Evolutionary conservation across 2,888 invertebrate genomes (phyloP).

Genomic region (Apamea anceps): DNA sequence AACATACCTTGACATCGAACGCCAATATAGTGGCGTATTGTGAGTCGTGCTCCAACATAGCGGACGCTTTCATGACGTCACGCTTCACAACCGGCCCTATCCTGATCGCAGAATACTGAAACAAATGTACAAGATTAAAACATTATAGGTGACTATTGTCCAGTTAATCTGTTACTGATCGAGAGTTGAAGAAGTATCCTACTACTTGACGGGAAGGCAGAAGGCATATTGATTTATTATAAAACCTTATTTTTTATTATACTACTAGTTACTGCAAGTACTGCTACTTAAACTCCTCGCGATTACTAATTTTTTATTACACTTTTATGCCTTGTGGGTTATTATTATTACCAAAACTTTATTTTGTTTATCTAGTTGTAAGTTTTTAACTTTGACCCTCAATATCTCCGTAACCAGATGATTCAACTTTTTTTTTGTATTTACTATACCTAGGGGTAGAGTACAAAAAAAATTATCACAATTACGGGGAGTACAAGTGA

Average conservation of each 20-base stretch:
- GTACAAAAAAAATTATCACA: background rate
- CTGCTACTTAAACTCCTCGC: background rate
- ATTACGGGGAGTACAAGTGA: background rate
- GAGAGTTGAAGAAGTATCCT: background rate
- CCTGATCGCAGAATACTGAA: conserved; percentile 98
- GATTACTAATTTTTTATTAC: background rate
- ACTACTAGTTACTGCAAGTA: background rate
- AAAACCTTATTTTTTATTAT: background rate
- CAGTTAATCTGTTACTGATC: background rate
- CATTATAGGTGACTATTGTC: background rate
- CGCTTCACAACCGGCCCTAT: conserved; percentile 99
- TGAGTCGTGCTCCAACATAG: conserved; percentile 99
- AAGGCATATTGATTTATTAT: conserved; percentile 2
- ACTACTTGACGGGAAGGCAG: background rate
- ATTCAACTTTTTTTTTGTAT: too few species aligned
- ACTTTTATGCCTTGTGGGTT: background rate
- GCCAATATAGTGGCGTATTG: conserved; percentile 99
- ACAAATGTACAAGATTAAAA: conserved; percentile 46
- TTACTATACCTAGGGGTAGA: too few species aligned
- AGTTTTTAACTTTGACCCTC: background rate
- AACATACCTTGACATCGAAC: conserved; percentile 98
- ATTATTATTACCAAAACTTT: too few species aligned
- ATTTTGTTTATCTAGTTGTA: too few species aligned
- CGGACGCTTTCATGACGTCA: conserved; percentile 99
- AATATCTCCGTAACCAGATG: background rate